These are phyloP conservation scores for Sminthurides aquaticus DNA, from an alignment of 2,888 invertebrate genomes.

Conservation along the genomic window DNA sequence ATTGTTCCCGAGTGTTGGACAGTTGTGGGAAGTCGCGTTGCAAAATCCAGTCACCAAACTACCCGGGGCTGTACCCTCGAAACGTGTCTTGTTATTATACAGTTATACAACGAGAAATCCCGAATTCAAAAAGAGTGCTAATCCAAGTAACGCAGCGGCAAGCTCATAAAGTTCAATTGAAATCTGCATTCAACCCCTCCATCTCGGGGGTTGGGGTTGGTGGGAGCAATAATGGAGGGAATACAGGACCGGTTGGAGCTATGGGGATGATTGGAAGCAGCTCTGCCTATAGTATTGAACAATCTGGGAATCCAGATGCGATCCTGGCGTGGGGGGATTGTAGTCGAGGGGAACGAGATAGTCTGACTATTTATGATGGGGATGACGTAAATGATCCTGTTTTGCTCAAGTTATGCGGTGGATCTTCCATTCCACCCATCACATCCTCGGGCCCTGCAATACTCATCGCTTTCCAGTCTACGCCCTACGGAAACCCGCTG, in stretches of 20 bases:
- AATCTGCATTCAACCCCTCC: constrained; percentile 46
- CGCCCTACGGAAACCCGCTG: constrained; percentile 71
- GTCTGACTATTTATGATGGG: constrained; percentile 79
- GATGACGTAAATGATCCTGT: constrained; percentile 73
- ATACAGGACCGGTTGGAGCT: constrained; percentile 2
- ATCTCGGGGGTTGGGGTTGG: constrained; percentile 16
- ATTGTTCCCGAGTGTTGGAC: constrained; percentile 76
- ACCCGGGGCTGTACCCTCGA: constrained; percentile 83
- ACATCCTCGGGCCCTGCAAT: constrained; percentile 70
- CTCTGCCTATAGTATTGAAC: constrained; percentile 4
- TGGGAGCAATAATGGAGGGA: constrained; percentile 4
- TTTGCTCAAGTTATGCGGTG: constrained; percentile 78
- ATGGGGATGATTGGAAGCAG: background rate
- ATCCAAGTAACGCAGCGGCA: constrained; percentile 73
- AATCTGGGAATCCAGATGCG: constrained; percentile 22
- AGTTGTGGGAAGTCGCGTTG: constrained; percentile 78
- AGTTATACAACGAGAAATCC: constrained; percentile 72
- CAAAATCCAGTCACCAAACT: constrained; percentile 80
- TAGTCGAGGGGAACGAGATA: constrained; percentile 61
- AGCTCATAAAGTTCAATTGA: constrained; percentile 66
- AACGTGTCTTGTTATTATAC: constrained; percentile 89
- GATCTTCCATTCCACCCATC: constrained; percentile 65
- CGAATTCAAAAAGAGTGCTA: constrained; percentile 85
- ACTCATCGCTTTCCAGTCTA: constrained; percentile 80
- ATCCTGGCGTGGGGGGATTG: constrained; percentile 68